phyloP scores from a whole-genome alignment of 2,888 invertebrate species.

The Chaetogeoica ovagalla region DNA sequence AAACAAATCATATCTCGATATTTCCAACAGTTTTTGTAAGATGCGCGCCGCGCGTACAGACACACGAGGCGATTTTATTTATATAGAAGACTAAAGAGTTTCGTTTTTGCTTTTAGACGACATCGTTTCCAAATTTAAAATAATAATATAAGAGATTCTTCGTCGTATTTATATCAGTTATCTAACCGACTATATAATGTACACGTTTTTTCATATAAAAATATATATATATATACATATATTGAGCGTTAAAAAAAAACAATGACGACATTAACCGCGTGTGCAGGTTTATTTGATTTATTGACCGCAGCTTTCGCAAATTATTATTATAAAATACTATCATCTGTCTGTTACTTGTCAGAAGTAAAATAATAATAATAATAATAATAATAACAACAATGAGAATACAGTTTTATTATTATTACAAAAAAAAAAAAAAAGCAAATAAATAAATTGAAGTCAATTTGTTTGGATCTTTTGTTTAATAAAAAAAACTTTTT shows the following conservation, averaged over 20 bases:
- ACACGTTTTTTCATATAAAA: too few species aligned
- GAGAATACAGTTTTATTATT: conserved; percentile 35
- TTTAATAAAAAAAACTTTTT: conserved; percentile 44
- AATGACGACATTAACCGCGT: neutral
- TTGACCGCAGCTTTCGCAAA: conserved; percentile 12
- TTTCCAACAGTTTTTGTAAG: too few species aligned
- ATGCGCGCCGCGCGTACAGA: too few species aligned
- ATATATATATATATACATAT: neutral
- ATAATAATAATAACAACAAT: conserved; percentile 7
- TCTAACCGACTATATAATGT: too few species aligned
- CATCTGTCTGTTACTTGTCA: conserved; percentile 30
- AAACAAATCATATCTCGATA: too few species aligned
- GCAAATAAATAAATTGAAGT: conserved; percentile 45
- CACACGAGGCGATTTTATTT: too few species aligned
- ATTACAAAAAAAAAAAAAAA: too few species aligned
- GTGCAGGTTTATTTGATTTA: conserved; percentile 32
- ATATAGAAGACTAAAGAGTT: too few species aligned
- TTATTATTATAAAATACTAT: conserved; percentile 11
- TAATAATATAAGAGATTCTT: too few species aligned
- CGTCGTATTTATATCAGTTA: too few species aligned
- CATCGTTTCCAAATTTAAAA: too few species aligned
- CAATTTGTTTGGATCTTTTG: conserved; percentile 42
- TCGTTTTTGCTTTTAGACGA: too few species aligned
- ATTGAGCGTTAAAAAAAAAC: neutral
- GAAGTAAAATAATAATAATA: conserved; percentile 16